Conservation (phyloP, 2,797 vertebrate species). For the Chelonia mydas region DNA sequence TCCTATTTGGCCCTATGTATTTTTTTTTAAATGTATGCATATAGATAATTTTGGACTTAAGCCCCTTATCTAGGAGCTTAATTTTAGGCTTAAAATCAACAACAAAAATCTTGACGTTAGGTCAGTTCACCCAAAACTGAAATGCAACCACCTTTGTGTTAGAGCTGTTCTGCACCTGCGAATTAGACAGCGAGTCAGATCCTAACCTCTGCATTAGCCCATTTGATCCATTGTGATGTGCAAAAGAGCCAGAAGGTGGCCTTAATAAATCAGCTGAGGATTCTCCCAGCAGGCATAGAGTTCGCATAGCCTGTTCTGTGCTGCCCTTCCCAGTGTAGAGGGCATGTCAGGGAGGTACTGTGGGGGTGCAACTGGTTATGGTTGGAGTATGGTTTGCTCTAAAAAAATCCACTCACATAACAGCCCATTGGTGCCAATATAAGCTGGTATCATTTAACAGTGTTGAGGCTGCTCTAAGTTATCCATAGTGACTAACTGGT, state of each 20-base stretch:
- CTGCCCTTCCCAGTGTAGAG: neutral
- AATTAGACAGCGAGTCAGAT: neutral
- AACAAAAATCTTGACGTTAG: neutral
- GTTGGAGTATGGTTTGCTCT: neutral
- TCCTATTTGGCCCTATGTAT: neutral
- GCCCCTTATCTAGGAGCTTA: neutral
- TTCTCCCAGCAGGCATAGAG: neutral
- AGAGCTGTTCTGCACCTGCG: neutral
- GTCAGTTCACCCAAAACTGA: neutral
- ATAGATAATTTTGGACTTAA: neutral
- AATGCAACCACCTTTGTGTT: neutral
- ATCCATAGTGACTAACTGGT: neutral
- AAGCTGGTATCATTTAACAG: neutral
- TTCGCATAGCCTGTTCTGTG: neutral
- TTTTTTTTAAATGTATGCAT: neutral
- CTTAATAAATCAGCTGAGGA: neutral
- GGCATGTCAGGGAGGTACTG: neutral
- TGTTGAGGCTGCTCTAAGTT: neutral
- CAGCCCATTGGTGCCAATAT: neutral
- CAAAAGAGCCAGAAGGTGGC: neutral
- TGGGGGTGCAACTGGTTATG: neutral
- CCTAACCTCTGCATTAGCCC: neutral
- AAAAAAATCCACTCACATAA: neutral
- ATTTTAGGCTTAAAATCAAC: neutral
- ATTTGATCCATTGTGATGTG: neutral